A percentile compares a stretch with the other conserved stretches of the same genome.
Conservation (phyloP, 2,888 invertebrate genomes). For the Chymomyza fuscimana region DNA sequence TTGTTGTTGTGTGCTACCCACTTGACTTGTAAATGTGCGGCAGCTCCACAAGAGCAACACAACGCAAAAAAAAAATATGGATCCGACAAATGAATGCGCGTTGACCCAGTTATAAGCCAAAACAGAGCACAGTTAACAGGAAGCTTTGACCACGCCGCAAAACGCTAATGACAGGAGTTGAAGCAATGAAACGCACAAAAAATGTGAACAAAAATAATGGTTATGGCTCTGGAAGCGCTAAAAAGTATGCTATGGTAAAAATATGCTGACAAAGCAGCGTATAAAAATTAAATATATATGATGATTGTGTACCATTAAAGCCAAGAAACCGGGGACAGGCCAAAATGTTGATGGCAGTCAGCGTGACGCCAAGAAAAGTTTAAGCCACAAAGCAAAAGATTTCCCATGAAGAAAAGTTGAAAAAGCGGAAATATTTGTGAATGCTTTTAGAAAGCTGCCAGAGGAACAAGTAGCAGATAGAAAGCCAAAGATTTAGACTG, state of each 20-base stretch:
- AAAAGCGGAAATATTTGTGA: slow-evolving; percentile 5
- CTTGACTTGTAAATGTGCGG: slow-evolving; percentile 68
- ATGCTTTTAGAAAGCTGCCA: neutral
- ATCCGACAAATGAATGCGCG: slow-evolving; percentile 18
- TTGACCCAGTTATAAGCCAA: slow-evolving; percentile 70
- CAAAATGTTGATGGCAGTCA: slow-evolving; percentile 14
- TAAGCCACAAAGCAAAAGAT: slow-evolving; percentile 22
- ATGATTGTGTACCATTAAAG: slow-evolving; percentile 11
- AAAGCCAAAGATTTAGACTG: slow-evolving; percentile 15
- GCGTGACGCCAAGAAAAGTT: slow-evolving; percentile 47
- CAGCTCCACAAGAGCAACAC: slow-evolving; percentile 16
- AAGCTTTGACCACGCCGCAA: neutral
- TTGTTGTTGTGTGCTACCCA: slow-evolving; percentile 65
- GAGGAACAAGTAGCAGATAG: neutral
- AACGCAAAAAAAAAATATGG: neutral
- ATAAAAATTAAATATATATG: slow-evolving; percentile 70
- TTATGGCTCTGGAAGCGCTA: slow-evolving; percentile 42
- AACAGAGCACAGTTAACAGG: slow-evolving; percentile 29
- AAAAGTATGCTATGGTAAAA: slow-evolving; percentile 20
- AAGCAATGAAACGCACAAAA: neutral
- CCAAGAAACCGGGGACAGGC: slow-evolving; percentile 19
- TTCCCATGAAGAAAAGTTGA: neutral
- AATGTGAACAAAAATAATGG: slow-evolving; percentile 24
- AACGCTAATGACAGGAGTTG: neutral
- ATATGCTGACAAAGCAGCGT: slow-evolving; percentile 59